Evolutionary conservation across 2,797 vertebrate genomes (phyloP).

Genomic region (Hyperoplus lanceolatus): DNA sequence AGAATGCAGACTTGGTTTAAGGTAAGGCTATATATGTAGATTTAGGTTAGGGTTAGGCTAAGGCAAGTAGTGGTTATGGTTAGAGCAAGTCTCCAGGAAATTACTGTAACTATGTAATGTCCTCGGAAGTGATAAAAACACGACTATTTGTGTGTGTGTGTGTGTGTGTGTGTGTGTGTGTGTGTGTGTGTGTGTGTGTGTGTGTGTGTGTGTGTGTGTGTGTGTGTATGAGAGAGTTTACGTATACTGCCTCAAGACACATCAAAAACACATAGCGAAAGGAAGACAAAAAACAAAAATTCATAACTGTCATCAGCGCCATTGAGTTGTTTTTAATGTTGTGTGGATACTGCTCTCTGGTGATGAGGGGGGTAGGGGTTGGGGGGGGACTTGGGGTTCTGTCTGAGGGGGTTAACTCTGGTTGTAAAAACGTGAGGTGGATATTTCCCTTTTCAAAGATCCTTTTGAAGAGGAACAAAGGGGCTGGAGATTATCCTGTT

Average conservation of each 20-base stretch:
- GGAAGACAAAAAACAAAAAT: constrained; percentile 9
- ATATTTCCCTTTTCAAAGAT: constrained; percentile 67
- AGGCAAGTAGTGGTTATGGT: too few species aligned
- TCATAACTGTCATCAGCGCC: constrained; percentile 6
- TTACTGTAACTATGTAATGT: too few species aligned
- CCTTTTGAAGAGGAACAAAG: constrained; percentile 83
- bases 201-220: too few species aligned
- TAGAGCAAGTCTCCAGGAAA: too few species aligned
- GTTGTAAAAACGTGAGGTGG: constrained; percentile 74
- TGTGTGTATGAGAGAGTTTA: too few species aligned
- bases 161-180: too few species aligned
- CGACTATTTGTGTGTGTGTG: too few species aligned
- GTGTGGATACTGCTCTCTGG: constrained; percentile 45
- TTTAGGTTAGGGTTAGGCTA: too few species aligned
- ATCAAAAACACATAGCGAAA: constrained; percentile 31
- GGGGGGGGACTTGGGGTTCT: constrained; percentile 28
- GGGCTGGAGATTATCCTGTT: constrained; percentile 73
- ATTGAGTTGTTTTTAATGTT: constrained; percentile 33
- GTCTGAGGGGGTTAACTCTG: constrained; percentile 53
- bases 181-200: too few species aligned
- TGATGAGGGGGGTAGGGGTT: background rate
- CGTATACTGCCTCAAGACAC: constrained; percentile 3
- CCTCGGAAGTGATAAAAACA: too few species aligned
- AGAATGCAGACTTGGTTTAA: too few species aligned
- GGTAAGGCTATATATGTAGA: too few species aligned